These are phyloP conservation scores for Theretra japonica DNA, from an alignment of 2,888 invertebrate genomes.

Conservation along the genomic window DNA sequence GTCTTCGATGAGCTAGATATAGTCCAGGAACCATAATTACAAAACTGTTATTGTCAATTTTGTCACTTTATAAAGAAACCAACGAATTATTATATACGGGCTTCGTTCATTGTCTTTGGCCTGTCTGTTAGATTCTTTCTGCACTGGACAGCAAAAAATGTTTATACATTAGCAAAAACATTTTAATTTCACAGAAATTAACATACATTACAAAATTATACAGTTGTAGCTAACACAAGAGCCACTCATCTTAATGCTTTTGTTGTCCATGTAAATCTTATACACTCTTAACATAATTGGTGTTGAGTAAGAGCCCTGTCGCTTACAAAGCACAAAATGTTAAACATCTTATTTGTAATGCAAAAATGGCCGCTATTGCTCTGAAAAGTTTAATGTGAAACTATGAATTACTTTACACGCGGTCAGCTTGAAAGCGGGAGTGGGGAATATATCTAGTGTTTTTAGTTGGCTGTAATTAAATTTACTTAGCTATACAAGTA, in stretches of 20 bases:
- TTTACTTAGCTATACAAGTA: too few species aligned
- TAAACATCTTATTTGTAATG: conserved; percentile 66
- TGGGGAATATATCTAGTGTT: background rate
- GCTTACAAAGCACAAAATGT: conserved; percentile 54
- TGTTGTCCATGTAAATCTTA: conserved; percentile 1
- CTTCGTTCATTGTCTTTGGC: too few species aligned
- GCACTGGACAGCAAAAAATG: too few species aligned
- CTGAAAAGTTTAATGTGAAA: conserved; percentile 56
- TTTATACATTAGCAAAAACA: background rate
- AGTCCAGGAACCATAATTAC: too few species aligned
- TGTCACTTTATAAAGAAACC: too few species aligned
- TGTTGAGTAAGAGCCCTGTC: conserved; percentile 7
- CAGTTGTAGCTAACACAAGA: background rate
- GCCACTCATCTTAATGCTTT: background rate
- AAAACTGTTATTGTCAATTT: too few species aligned
- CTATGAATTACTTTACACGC: conserved; percentile 51
- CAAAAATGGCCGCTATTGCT: conserved; percentile 62
- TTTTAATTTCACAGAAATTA: background rate
- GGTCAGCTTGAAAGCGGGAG: background rate
- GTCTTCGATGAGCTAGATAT: too few species aligned
- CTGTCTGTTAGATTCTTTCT: too few species aligned
- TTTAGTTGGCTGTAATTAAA: background rate
- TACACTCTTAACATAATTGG: conserved; percentile 26
- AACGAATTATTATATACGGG: too few species aligned
- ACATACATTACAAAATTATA: background rate